These are phyloP conservation scores for Tetragonula carbonaria DNA, from an alignment of 2,888 invertebrate genomes.

Conservation along the genomic window DNA sequence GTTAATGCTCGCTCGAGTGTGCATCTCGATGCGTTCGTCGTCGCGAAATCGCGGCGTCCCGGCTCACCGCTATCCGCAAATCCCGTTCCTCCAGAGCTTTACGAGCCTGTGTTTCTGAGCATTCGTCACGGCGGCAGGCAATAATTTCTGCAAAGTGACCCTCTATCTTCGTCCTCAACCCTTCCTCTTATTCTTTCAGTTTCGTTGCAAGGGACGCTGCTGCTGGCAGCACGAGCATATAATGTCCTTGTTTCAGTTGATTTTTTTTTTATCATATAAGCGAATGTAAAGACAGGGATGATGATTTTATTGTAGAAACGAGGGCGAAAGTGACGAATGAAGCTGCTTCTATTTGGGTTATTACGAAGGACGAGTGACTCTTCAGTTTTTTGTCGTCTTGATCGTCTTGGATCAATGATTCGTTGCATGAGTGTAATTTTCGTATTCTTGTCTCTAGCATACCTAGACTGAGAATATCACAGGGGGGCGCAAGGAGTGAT, in stretches of 20 bases:
- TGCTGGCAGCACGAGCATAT: not conserved
- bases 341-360: not conserved
- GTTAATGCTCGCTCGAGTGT: slow-evolving; percentile 47
- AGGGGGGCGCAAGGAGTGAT: too few relatives aligned
- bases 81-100: slow-evolving; percentile 6
- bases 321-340: not conserved
- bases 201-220: not conserved
- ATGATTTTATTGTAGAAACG: not conserved
- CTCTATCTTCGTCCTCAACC: not conserved
- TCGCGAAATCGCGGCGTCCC: not conserved
- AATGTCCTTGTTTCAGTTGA: not conserved
- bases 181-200: not conserved
- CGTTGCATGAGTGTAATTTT: too few relatives aligned
- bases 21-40: slow-evolving; percentile 8
- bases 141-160: slow-evolving; percentile 22
- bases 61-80: slow-evolving; percentile 5
- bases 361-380: not conserved
- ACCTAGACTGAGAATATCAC: too few relatives aligned
- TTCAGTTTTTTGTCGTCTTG: not conserved
- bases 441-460: too few relatives aligned
- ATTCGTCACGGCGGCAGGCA: not conserved
- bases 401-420: too few relatives aligned
- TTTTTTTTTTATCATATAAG: not conserved
- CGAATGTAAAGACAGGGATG: not conserved
- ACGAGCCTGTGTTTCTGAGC: not conserved